Evolutionary conservation across 2,113 vertebrate species (phyloP), one percentile per base, ranked within the genome.

Genomic region (Spizaetus ornatus): DNA sequence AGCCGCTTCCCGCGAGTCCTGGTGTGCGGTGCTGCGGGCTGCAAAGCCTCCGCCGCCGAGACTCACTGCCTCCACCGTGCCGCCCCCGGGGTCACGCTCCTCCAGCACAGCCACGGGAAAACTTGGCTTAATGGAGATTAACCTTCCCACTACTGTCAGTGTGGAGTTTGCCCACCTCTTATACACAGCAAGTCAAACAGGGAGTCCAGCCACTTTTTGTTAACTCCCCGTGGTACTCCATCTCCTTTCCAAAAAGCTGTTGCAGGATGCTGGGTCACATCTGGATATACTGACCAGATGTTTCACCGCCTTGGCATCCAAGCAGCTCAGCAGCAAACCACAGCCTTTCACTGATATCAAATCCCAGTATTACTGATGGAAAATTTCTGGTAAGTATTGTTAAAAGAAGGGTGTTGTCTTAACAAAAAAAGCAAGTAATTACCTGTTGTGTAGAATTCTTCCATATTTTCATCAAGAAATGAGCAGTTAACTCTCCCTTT

Each of bases 281-380:
- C 78, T 76, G 65, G 27, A n/a, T 18, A 58, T 5, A 62, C 27
- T 3, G 7, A 61, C 53, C 53, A 83, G 69, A 36, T 20, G 70
- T 62, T 83, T 34, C 9, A 3, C 29, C 3, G 2, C 19, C 3
- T 1, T 9, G 22, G 34, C 62, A 67, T 4, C 6, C 1, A 8
- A 86, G 67, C 6, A 38, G 52, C 25, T 40, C 10, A 1, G 31
- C 48, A 82, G 76, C 65, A 83, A 89, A 43, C 4, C 16, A 61
- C 9, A 36, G 31, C 4, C 26, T 18, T 73, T 36, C 38, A 53
- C 67, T 38, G 26, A 23, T 22, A 58, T 4, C 21, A 11, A 81
- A 65, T 45, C 29, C 25, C 18, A 27, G 12, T 36, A 79, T 32
- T 31, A 79, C 21, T 27, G 18, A 74, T 29, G 6, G 29, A 73